These are phyloP conservation scores for Trichogramma evanescens DNA, from an alignment of 2,888 invertebrate genomes.

Conservation along the genomic window DNA sequence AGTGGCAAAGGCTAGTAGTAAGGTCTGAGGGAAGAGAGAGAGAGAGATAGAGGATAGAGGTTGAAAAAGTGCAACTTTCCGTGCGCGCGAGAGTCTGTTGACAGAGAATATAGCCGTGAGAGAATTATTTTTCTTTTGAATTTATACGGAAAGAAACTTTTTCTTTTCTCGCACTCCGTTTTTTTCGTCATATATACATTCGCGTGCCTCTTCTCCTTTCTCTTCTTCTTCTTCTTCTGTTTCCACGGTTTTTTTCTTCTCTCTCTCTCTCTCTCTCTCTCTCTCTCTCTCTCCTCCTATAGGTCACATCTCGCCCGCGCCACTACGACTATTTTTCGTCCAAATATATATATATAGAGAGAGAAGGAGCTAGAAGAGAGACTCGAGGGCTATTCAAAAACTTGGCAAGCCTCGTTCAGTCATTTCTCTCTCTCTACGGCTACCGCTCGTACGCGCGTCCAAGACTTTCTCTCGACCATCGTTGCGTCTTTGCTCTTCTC, in stretches of 20 bases:
- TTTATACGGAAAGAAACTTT: slow-evolving; percentile 5
- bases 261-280: not conserved
- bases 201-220: not conserved
- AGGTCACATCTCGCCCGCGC: not conserved
- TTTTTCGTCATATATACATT: not conserved
- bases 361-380: not conserved
- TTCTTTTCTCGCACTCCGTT: not conserved
- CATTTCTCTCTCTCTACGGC: not conserved
- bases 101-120: slow-evolving; percentile 1
- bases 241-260: not conserved
- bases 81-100: slow-evolving; percentile 1
- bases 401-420: slow-evolving; percentile 18
- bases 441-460: no score
- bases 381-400: slow-evolving; percentile 18
- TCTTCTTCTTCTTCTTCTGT: not conserved
- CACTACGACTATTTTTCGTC: no score
- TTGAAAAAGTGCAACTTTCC: not conserved
- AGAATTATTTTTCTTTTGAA: slow-evolving; percentile 11
- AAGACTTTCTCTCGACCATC: no score
- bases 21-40: not conserved
- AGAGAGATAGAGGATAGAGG: not conserved
- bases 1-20: no score
- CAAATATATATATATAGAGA: not conserved
- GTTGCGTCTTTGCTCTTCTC: no score
- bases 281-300: not conserved